Base-by-base conservation (phyloP, 2,888 invertebrate genomes). In the Micoletzkya japonica region DNA sequence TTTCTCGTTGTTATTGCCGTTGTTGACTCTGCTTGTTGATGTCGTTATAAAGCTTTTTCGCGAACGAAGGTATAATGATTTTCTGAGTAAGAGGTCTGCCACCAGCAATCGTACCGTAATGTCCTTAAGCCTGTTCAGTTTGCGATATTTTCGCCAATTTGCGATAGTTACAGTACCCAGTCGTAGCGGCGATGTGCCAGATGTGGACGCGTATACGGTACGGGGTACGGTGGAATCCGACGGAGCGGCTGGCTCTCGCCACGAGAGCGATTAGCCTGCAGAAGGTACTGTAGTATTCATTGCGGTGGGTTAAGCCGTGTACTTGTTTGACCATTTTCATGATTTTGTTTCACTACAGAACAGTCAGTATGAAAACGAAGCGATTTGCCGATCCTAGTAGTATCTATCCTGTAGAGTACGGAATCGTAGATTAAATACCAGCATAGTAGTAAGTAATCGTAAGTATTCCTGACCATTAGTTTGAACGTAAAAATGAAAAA, bases 151-250 rank as follows among this genome's bases (percentile, higher is more conserved):
- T 58, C 58, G 32, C 20, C 44, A 14, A 14, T 10, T 44, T 44
- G 10, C 44, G 20, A 20, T 44, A 20, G 10, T 14, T 20, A 44
- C 44, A 44, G 26, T 54, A 20, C 54, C 7, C 54, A 20, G 54
- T 26, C 7, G 54, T 10, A 17, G 7, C 60, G 24, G 26, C 32
- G 24, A 59, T 84, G 84, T 83, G 83, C 68, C 76, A 79, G 70
- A 77, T 84, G 74, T 84, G 84, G 84, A 69, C 74, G 70, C 75
- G 74, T 61, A 84, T 84, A 36, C 78, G 82, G 7, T 77, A 79
- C 52, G 84, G 83, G 14, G 84, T 84, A 1, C 73, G 79, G 10
- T 84, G 84, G 84, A 78, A 77, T 58, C 83, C 81, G 7, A 74
- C 72, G 0, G 81, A 81, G 58, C 63, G 78, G 26, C 70, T 77